phyloP scores from a whole-genome alignment of 2,888 invertebrate species.

The Liopterus haemorrhoidalis region DNA sequence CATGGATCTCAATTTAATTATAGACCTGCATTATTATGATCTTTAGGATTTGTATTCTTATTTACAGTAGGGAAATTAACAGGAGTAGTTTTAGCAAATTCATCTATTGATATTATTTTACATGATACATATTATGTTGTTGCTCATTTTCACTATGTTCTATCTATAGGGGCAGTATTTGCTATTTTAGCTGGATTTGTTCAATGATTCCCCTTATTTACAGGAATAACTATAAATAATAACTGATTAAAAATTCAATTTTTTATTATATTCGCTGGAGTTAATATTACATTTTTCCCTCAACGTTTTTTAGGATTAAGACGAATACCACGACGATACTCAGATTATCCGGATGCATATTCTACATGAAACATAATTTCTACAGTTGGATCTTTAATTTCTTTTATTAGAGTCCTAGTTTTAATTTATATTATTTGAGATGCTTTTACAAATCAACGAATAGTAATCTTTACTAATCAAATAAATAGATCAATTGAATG shows the following conservation, averaged over 20 bases:
- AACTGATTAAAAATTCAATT: constrained; percentile 64
- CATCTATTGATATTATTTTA: constrained; percentile 68
- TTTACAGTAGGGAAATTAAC: constrained; percentile 72
- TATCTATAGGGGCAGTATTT: constrained; percentile 75
- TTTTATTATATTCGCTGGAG: constrained; percentile 64
- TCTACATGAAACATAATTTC: constrained; percentile 62
- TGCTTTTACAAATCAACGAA: constrained; percentile 51
- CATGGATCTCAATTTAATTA: constrained; percentile 58
- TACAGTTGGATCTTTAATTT: constrained; percentile 61
- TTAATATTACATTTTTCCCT: constrained; percentile 76
- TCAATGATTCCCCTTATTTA: constrained; percentile 65
- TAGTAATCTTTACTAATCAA: constrained; percentile 49
- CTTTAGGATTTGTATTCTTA: constrained; percentile 70
- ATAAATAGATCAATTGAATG: constrained; percentile 57
- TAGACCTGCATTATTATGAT: constrained; percentile 58
- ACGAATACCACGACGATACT: constrained; percentile 71
- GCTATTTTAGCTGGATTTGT: constrained; percentile 68
- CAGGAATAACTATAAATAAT: constrained; percentile 55
- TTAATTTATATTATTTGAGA: constrained; percentile 60
- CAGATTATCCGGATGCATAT: constrained; percentile 64
- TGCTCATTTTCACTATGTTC: constrained; percentile 75
- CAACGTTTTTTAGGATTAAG: constrained; percentile 68
- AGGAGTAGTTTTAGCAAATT: constrained; percentile 63
- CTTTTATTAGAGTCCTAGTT: constrained; percentile 52
- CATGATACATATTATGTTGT: constrained; percentile 84